Conservation (phyloP, 2,113 vertebrate species). For the Platycercus adscitus region DNA sequence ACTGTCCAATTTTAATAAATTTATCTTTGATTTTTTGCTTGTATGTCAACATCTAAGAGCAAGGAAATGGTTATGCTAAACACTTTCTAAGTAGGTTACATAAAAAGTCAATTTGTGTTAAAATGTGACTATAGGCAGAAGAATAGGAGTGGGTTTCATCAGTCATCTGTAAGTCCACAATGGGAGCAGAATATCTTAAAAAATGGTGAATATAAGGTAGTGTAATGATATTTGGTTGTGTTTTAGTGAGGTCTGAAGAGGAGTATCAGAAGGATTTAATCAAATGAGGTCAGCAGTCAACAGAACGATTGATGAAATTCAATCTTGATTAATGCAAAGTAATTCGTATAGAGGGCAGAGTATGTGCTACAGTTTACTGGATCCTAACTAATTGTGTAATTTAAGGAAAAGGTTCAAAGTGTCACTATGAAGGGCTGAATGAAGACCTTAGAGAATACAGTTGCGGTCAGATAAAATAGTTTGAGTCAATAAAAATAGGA, state of each 20-base stretch:
- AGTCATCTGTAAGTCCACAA: background rate
- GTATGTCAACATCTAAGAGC: background rate
- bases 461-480: conserved; percentile 32
- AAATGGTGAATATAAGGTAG: background rate
- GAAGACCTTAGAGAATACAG: background rate
- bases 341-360: conserved; percentile 22
- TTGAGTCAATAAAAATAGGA: conserved; percentile 30
- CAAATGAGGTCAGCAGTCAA: conserved; percentile 28
- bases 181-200: background rate
- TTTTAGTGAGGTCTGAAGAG: background rate
- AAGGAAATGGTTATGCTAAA: background rate
- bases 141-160: background rate
- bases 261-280: conserved; percentile 18
- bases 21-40: background rate
- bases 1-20: background rate
- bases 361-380: conserved; percentile 32
- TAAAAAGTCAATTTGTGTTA: background rate
- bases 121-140: background rate
- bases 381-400: conserved; percentile 55
- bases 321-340: conserved; percentile 28
- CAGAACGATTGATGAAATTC: conserved; percentile 52
- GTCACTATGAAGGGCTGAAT: background rate
- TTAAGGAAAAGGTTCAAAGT: conserved; percentile 22
- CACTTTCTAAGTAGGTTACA: background rate
- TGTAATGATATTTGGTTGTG: background rate